A percentile compares a stretch with the other conserved stretches of the same genome.
Conservation (phyloP, 2,113 vertebrate species). For the Alectura lathami region DNA sequence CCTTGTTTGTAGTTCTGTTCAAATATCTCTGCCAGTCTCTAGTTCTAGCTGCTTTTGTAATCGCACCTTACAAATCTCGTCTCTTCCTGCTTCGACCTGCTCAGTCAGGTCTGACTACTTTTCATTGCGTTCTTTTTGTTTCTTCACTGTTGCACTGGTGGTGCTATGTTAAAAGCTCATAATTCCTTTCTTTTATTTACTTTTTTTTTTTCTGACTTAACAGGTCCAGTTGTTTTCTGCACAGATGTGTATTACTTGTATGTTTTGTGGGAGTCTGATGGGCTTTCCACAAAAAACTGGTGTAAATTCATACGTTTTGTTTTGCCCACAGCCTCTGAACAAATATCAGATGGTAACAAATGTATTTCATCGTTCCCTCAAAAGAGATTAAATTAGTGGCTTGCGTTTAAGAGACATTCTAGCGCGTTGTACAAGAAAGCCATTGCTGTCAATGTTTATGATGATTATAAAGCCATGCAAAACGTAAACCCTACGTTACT, state of each 20-base stretch:
- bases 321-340: background rate
- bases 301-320: background rate
- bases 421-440: background rate
- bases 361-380: background rate
- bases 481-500: background rate
- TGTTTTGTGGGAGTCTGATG: accelerated
- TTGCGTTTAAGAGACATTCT: background rate
- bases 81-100: background rate
- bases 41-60: background rate
- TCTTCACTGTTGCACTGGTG: background rate
- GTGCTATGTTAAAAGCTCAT: background rate
- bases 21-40: background rate
- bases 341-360: background rate
- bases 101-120: background rate
- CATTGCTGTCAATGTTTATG: background rate
- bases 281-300: background rate
- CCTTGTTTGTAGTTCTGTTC: background rate
- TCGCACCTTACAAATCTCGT: background rate
- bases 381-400: background rate
- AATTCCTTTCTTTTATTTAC: background rate
- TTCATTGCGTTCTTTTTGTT: background rate
- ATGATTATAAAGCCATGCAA: background rate
- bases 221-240: background rate
- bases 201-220: background rate
- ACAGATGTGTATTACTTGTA: background rate